Base-by-base conservation (phyloP, 2,797 vertebrate genomes). In the Hypotaenidia philippensis region DNA sequence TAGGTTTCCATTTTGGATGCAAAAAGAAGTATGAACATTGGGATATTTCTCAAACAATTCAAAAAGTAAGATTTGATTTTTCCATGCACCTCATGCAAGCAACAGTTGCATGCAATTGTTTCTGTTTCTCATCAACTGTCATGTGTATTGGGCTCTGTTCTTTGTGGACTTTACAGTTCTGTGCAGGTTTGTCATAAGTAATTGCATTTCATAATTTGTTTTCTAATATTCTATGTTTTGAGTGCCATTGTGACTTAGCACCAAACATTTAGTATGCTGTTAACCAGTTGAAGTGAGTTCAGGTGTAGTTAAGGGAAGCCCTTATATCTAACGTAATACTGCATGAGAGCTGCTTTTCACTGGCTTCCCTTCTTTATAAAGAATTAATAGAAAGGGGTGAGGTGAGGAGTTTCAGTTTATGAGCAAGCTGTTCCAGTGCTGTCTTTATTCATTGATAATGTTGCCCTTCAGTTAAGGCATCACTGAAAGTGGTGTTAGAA, bases 21-120 rank as follows among this genome's bases (percentile, higher is more conserved):
- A 92, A 99, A 99, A 97, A 98, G 99, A 95, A 99, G 98, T 88
- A 99, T 99, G 99, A 99, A 99, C 74, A 98, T 99, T 97, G 99
- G 99, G 38, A 99, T 99, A 98, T 99, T 99, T 97, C 99, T 99
- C 93, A 99, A 99, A 95, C 99, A 99, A 94, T 99, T 99, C 97
- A 99, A 99, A 97, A 99, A 98, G 99, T 99, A 99, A 99, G 99
- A 96, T 76, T 64, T 91, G 31, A 85, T 91, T 85, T 94, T 80
- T 70, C 65, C 19, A 11, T 16, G n/a, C 40, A 56, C 44, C 27
- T 78, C 44, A 61, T 38, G 45, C n/a, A 70, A 60, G 64, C 40
- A 84, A 29, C n/a, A 79, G 34, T 70, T 68, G 34, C 25, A 6
- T 81, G 47, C 47, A 91, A 52, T 81, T 83, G 52, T 40, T 65